Evolutionary conservation across 2,113 vertebrate species (phyloP), one percentile per base, ranked within the genome.

Genomic region (Otis tarda): DNA sequence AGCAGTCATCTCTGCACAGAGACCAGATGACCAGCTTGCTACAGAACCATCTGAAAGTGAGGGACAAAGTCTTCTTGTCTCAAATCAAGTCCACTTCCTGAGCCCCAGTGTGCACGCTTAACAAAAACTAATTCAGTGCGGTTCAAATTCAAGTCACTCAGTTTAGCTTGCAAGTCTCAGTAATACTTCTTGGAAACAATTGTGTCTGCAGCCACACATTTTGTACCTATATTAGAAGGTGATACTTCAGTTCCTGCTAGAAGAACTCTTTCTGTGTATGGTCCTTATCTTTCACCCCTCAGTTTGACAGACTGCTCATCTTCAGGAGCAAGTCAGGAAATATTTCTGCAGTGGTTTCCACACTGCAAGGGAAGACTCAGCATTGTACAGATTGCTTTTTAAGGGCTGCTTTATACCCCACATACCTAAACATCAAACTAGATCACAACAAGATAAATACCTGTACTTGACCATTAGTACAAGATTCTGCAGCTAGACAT

Each of bases 81-180:
- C 65, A 47, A 77, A 57, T 7, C 59, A 88, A 20, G 13, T 45
- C 33, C 16, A 4, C 0, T 57, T 82, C 56, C 86, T 3, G 2
- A 85, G 53, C n/a, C 74, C 21, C 30, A 50, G 69, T 47, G 59
- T 23, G 37, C 57, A 55, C 39, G 53, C 2, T 4, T 52, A 65
- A 60, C 5, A 88, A 88, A 39, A 80, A 43, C 79, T 61, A 74
- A 85, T 65, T 93, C 89, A 94, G 92, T 97, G 94, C 94, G 89
- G 79, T 89, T 93, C 80, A 49, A 79, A 24, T 75, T 87, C 74
- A 84, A 96, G 94, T 84, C 89, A 49, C 71, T 84, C 19, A 86
- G 78, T 57, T 63, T 41, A 82, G 90, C 81, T 93, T 78, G 71
- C 90, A 79, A 76, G 33, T 11, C 74, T 89, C 80, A 84, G 61